These are phyloP conservation scores for Aelia acuminata DNA, from an alignment of 2,888 invertebrate genomes.

Conservation along the genomic window DNA sequence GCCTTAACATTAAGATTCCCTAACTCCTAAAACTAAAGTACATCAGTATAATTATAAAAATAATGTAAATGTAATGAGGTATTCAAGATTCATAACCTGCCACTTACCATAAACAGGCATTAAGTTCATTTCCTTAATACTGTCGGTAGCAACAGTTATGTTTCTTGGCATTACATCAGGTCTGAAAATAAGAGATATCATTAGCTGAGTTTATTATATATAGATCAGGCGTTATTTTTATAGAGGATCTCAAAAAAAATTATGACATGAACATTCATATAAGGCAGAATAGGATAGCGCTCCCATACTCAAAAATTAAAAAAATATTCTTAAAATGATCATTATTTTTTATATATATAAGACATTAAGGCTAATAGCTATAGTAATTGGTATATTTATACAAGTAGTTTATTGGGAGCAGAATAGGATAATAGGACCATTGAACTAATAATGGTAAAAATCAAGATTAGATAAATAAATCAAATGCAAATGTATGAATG, in stretches of 20 bases:
- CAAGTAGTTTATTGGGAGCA: too few relatives aligned
- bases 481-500: too few relatives aligned
- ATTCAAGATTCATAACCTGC: not conserved
- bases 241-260: not conserved
- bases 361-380: too few relatives aligned
- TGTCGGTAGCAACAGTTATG: constrained; percentile 85
- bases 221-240: not conserved
- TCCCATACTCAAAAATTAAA: not conserved
- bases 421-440: too few relatives aligned
- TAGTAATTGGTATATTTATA: too few relatives aligned
- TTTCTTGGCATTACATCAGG: constrained; percentile 90
- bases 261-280: too few relatives aligned
- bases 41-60: not conserved
- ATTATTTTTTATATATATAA: too few relatives aligned
- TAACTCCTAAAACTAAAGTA: too few relatives aligned
- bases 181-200: constrained; percentile 73
- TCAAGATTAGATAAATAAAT: too few relatives aligned
- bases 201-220: not conserved
- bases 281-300: too few relatives aligned
- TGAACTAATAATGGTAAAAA: too few relatives aligned
- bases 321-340: not conserved
- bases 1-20: too few relatives aligned
- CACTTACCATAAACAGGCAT: constrained; percentile 91
- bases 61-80: not conserved
- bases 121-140: constrained; percentile 86